phyloP scores from a whole-genome alignment of 53 echinoderm and acorn worm genomes.

The Mesocentrotus franciscanus region DNA sequence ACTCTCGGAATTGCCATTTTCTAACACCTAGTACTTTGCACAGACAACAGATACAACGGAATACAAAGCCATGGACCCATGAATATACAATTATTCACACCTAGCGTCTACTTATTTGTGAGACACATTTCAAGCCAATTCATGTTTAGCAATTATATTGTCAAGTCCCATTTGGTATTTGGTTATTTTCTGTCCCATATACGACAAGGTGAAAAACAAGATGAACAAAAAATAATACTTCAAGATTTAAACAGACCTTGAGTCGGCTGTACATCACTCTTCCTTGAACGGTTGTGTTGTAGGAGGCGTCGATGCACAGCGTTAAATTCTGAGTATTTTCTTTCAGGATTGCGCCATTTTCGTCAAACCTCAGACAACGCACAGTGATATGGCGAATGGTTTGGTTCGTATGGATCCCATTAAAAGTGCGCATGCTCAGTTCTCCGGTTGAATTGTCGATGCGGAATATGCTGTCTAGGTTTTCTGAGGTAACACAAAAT shows the following conservation, averaged over 20 bases:
- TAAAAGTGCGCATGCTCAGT: slow-evolving; percentile 38
- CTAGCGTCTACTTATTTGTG: too few relatives aligned
- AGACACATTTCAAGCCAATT: too few relatives aligned
- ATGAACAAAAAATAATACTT: too few relatives aligned
- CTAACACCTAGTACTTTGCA: too few relatives aligned
- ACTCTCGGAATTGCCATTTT: too few relatives aligned
- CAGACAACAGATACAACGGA: too few relatives aligned
- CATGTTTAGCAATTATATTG: too few relatives aligned
- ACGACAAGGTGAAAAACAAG: too few relatives aligned
- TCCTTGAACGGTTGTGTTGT: slow-evolving; percentile 5
- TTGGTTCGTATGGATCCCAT: background rate
- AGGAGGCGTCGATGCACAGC: background rate
- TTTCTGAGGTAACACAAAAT: background rate
- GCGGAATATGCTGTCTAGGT: background rate
- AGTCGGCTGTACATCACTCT: slow-evolving; percentile 20
- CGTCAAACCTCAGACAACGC: background rate
- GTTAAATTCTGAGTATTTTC: slow-evolving; percentile 34
- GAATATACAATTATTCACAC: too few relatives aligned
- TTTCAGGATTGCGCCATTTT: background rate
- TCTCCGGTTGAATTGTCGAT: slow-evolving; percentile 18
- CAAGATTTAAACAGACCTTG: background rate
- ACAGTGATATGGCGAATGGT: background rate
- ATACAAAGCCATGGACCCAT: too few relatives aligned
- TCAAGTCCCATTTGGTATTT: too few relatives aligned
- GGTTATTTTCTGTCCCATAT: too few relatives aligned